Evolutionary conservation across 2,888 invertebrate species (phyloP).

Genomic region (Lathronympha strigana): DNA sequence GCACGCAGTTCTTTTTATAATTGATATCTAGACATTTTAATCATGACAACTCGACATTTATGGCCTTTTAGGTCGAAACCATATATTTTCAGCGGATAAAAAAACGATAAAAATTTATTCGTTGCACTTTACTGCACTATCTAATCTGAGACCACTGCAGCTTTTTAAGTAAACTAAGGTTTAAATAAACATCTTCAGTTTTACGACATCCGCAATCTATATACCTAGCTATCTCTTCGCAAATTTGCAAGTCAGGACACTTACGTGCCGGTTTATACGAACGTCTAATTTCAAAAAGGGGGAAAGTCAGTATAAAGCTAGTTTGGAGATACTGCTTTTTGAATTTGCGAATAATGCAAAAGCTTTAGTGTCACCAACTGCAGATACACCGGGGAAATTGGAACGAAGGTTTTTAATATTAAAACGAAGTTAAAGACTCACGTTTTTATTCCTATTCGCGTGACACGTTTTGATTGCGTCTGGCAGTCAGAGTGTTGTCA

Average conservation of each 20-base stretch:
- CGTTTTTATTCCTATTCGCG: too few species aligned
- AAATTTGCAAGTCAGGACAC: constrained; percentile 31
- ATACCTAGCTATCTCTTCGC: constrained; percentile 15
- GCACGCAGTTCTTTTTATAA: too few species aligned
- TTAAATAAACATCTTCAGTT: constrained; percentile 16
- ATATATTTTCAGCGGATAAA: too few species aligned
- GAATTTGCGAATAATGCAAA: background rate
- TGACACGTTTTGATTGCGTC: too few species aligned
- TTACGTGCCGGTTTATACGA: constrained; percentile 3
- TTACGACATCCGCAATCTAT: constrained; percentile 3
- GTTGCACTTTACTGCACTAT: background rate
- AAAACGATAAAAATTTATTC: too few species aligned
- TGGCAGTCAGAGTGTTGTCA: too few species aligned
- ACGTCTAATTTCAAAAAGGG: background rate
- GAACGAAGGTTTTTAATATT: background rate
- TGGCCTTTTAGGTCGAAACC: too few species aligned
- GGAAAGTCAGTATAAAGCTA: background rate
- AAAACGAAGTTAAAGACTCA: too few species aligned
- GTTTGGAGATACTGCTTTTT: background rate
- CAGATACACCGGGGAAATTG: background rate
- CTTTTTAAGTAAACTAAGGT: background rate
- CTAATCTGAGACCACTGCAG: background rate
- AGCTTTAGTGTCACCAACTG: background rate
- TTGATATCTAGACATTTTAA: too few species aligned
- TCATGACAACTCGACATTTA: too few species aligned